phyloP scores from a whole-genome alignment of 2,797 vertebrate species.

The Fratercula arctica region DNA sequence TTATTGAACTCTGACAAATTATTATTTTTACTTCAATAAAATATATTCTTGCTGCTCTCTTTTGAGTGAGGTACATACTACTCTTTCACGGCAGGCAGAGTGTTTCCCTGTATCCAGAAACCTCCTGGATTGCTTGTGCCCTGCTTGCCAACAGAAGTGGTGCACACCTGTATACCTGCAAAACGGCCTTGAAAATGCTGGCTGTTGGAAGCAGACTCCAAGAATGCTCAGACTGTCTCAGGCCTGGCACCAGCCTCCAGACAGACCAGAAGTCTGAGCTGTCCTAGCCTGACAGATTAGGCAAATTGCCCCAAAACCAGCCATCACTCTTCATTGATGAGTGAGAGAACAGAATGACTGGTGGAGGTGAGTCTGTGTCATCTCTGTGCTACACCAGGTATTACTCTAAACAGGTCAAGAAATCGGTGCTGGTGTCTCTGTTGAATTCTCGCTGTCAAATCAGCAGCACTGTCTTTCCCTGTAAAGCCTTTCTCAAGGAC shows the following conservation, averaged over 20 bases:
- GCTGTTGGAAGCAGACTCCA: neutral
- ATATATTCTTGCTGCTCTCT: too few relatives aligned
- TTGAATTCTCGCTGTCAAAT: neutral
- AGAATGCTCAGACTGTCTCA: neutral
- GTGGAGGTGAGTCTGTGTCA: neutral
- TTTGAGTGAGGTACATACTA: too few relatives aligned
- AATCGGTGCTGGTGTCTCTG: neutral
- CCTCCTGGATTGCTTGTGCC: too few relatives aligned
- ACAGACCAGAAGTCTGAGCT: neutral
- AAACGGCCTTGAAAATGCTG: neutral
- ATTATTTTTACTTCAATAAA: too few relatives aligned
- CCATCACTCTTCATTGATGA: neutral
- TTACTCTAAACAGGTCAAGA: neutral
- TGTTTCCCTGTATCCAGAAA: neutral
- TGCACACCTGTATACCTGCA: too few relatives aligned
- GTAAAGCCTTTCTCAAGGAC: too few relatives aligned
- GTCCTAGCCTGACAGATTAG: neutral
- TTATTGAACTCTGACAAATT: too few relatives aligned
- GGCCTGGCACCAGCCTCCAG: neutral
- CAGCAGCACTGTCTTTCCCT: neutral
- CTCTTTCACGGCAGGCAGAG: too few relatives aligned
- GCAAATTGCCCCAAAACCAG: neutral
- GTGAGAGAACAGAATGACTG: neutral
- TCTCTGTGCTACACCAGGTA: neutral
- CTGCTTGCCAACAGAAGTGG: neutral